A percentile compares a stretch with the other conserved stretches of the same genome.
phyloP scores from a whole-genome alignment of 2,797 vertebrate species.

The Pelobates cultripes region DNA sequence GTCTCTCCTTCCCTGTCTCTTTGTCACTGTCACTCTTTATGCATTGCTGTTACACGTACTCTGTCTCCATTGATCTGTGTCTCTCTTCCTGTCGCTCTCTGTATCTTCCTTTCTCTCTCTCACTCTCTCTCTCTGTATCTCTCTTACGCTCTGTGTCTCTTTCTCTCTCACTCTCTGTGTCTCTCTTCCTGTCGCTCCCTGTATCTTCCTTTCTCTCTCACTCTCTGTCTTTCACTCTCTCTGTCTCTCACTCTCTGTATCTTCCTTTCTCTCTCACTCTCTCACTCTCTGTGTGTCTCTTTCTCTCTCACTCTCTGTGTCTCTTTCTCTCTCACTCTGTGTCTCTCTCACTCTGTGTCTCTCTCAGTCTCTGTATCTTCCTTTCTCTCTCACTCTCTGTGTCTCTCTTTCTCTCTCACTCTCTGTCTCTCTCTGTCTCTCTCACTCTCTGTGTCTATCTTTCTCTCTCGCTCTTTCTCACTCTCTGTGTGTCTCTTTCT shows the following conservation, averaged over 20 bases:
- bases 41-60: not conserved
- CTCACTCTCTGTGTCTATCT: not conserved
- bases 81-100: not conserved
- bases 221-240: not conserved
- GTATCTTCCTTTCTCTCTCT: not conserved
- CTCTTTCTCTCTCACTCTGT: not conserved
- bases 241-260: not conserved
- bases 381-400: not conserved
- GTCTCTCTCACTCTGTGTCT: not conserved
- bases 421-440: not conserved
- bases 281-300: not conserved
- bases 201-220: not conserved
- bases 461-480: not conserved
- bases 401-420: not conserved
- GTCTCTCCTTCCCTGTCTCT: not conserved
- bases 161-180: not conserved
- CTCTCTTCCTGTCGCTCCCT: not conserved
- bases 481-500: not conserved
- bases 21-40: not conserved
- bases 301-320: not conserved
- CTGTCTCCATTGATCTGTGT: not conserved
- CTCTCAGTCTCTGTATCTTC: not conserved
- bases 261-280: not conserved
- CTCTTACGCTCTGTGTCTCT: not conserved
- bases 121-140: not conserved